phyloP scores from a whole-genome alignment of 2,797 vertebrate species.

The Xenentodon cancila region DNA sequence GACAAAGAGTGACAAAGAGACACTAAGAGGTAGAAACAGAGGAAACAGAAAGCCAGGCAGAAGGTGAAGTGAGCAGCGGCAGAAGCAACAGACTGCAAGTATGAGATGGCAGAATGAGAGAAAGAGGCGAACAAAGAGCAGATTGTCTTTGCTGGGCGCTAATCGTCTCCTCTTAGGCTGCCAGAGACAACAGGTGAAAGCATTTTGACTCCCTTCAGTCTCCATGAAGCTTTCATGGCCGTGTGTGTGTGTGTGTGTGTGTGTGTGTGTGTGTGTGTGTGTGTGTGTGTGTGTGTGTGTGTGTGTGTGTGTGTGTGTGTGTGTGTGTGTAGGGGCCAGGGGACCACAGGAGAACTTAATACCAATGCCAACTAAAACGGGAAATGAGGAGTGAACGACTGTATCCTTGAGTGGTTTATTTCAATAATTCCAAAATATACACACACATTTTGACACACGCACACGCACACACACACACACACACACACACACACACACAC shows the following conservation, averaged over 20 bases:
- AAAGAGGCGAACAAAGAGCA: conserved; percentile 77
- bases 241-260: conserved; percentile 47
- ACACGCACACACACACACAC: conserved; percentile 11
- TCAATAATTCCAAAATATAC: conserved; percentile 59
- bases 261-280: conserved; percentile 31
- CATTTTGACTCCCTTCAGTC: conserved; percentile 82
- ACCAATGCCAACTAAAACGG: conserved; percentile 74
- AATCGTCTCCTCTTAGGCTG: conserved; percentile 80
- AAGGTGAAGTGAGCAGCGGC: conserved; percentile 55
- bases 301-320: conserved; percentile 20
- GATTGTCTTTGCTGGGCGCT: conserved; percentile 78
- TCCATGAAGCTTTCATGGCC: conserved; percentile 74
- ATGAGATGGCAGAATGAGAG: conserved; percentile 64
- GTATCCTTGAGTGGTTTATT: conserved; percentile 60
- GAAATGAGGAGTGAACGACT: conserved; percentile 64
- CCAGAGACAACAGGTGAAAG: conserved; percentile 87
- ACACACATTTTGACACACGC: too few species aligned
- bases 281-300: conserved; percentile 1
- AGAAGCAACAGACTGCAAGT: conserved; percentile 68
- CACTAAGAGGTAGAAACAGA: conserved; percentile 53
- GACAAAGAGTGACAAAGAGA: conserved; percentile 60
- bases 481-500: too few species aligned
- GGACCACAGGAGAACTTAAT: conserved; percentile 57
- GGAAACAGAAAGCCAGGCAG: conserved; percentile 49
- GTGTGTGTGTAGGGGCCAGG: conserved; percentile 17